These are phyloP conservation scores for Myotis findleyi DNA, from an alignment of 2,797 vertebrate genomes.

Conservation along the genomic window DNA sequence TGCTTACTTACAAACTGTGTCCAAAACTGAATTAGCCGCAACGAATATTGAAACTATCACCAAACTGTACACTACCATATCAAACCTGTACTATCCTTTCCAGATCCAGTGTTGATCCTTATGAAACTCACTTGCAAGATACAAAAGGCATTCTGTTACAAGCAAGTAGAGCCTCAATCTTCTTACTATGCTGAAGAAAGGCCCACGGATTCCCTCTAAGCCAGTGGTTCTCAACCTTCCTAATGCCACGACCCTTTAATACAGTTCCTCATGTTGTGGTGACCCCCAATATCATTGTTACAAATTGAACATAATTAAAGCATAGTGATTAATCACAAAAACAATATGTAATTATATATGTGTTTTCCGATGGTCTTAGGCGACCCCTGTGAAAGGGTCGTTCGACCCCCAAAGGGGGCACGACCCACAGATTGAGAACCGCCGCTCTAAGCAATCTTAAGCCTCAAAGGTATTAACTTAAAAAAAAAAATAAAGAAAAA, in stretches of 20 bases:
- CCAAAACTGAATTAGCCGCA: constrained; percentile 33
- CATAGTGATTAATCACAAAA: too few relatives aligned
- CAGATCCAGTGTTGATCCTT: not conserved
- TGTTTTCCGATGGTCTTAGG: too few relatives aligned
- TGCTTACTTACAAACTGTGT: not conserved
- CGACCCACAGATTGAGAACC: too few relatives aligned
- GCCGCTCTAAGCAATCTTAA: not conserved
- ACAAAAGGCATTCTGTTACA: not conserved
- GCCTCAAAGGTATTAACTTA: not conserved
- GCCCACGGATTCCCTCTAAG: not conserved
- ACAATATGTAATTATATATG: too few relatives aligned
- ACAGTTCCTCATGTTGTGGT: too few relatives aligned
- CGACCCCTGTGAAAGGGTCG: too few relatives aligned
- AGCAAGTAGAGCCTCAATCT: not conserved
- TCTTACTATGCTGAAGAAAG: not conserved
- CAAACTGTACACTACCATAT: not conserved
- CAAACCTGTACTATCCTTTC: not conserved
- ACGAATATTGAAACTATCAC: not conserved
- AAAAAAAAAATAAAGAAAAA: not conserved
- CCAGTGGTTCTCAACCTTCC: not conserved
- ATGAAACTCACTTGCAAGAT: constrained; percentile 8
- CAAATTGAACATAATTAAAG: too few relatives aligned
- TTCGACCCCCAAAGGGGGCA: too few relatives aligned
- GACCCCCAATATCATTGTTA: too few relatives aligned
- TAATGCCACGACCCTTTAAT: too few relatives aligned